Percentiles rank a stretch among this genome's conserved stretches.
Evolutionary conservation across 2,888 invertebrate genomes (phyloP).

Genomic region (Leptogaster cylindrica): DNA sequence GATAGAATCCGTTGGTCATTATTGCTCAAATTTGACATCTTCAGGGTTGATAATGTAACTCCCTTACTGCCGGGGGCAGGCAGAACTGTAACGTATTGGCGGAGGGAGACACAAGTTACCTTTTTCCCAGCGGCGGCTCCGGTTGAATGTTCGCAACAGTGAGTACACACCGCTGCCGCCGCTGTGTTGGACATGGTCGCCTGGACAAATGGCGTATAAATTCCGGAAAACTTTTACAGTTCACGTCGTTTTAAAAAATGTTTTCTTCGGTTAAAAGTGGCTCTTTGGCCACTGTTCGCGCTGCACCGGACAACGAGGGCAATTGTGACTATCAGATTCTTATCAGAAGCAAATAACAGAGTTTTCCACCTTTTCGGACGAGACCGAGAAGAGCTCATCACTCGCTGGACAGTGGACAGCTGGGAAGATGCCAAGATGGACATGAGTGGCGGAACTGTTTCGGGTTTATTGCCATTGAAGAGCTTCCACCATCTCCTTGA

Average conservation of each 20-base stretch:
- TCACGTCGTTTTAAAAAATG: conserved; percentile 46
- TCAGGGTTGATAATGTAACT: conserved; percentile 23
- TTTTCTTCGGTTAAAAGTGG: conserved; percentile 30
- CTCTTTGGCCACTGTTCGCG: not conserved
- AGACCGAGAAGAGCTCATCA: conserved; percentile 1
- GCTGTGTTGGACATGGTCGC: conserved; percentile 44
- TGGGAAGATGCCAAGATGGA: conserved; percentile 36
- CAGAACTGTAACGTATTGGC: not conserved
- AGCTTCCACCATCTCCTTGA: not conserved
- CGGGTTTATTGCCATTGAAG: not conserved
- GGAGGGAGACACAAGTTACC: not conserved
- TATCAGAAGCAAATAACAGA: conserved; percentile 35
- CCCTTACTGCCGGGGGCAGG: conserved; percentile 4
- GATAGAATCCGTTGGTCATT: conserved; percentile 26
- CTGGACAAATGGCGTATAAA: conserved; percentile 48
- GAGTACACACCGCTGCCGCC: conserved; percentile 5
- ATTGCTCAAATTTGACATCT: conserved; percentile 43
- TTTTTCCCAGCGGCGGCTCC: not conserved
- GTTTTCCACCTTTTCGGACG: conserved; percentile 25
- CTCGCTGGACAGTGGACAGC: conserved; percentile 24
- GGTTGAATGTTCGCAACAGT: not conserved
- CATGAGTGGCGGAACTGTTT: conserved; percentile 37
- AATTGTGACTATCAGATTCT: conserved; percentile 26
- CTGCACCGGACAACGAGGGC: conserved; percentile 4
- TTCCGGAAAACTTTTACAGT: conserved; percentile 48